Evolutionary conservation across 2,113 vertebrate species (phyloP).

Genomic region (Leuciscus idus): DNA sequence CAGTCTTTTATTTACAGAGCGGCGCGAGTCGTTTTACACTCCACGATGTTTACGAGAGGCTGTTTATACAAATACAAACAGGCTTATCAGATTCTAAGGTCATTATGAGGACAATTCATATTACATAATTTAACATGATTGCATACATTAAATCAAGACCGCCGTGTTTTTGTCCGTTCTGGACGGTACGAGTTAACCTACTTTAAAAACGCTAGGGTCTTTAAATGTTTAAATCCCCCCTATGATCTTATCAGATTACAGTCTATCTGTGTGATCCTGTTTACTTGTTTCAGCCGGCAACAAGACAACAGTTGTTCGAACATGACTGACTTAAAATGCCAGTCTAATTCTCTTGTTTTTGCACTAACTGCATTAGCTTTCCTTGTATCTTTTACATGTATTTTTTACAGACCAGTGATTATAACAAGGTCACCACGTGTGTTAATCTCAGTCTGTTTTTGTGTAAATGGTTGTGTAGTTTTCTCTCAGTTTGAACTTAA

Average conservation of each 20-base stretch:
- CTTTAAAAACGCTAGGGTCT: neutral
- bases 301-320: neutral
- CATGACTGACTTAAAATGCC: neutral
- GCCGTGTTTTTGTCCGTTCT: neutral
- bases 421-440: slow-evolving; percentile 33
- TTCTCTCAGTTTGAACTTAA: neutral
- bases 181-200: neutral
- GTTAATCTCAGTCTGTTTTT: neutral
- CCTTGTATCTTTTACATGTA: slow-evolving; percentile 2
- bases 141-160: neutral
- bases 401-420: slow-evolving; percentile 26
- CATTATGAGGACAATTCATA: slow-evolving; percentile 29
- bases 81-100: slow-evolving; percentile 68
- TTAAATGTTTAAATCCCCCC: neutral
- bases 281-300: neutral
- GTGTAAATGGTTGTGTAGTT: neutral
- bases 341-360: neutral
- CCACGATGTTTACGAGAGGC: slow-evolving; percentile 64
- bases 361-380: neutral
- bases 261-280: neutral
- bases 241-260: slow-evolving; percentile 21
- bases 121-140: neutral
- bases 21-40: neutral
- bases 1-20: neutral
- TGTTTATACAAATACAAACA: slow-evolving; percentile 55